These are phyloP conservation scores for Drosophila quadrilineata DNA, from an alignment of 1,140 invertebrate species.

Conservation along the genomic window DNA sequence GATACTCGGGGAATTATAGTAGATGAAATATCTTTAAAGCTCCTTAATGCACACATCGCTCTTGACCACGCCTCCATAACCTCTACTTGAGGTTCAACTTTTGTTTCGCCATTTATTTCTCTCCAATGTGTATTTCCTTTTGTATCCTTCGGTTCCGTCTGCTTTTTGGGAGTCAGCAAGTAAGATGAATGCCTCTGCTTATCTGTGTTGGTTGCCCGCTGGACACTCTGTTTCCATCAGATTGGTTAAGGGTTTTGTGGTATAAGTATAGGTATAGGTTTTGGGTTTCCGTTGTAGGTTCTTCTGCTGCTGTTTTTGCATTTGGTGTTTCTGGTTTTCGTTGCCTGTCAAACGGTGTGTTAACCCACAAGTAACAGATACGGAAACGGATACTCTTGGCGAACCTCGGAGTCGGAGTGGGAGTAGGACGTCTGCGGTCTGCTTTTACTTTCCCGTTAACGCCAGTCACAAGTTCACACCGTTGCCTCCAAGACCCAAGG, in stretches of 20 bases:
- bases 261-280: neutral
- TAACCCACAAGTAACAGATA: conserved; percentile 35
- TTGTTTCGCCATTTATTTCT: conserved; percentile 42
- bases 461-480: conserved; percentile 10
- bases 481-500: neutral
- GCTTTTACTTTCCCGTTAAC: conserved; percentile 19
- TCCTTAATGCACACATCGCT: conserved; percentile 38
- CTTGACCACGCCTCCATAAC: conserved; percentile 29
- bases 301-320: neutral
- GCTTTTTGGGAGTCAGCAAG: too few species aligned
- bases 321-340: conserved; percentile 21
- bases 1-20: conserved; percentile 1
- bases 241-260: conserved; percentile 6
- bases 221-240: conserved; percentile 38
- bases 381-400: conserved; percentile 17
- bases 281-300: neutral
- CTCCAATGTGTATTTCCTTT: conserved; percentile 11
- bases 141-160: neutral
- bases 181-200: conserved; percentile 78
- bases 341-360: conserved; percentile 69
- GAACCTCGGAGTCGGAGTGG: conserved; percentile 25
- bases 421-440: conserved; percentile 51
- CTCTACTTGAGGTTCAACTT: too few species aligned
- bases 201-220: conserved; percentile 53
- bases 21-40: conserved; percentile 42